Percentiles rank a stretch among this genome's conserved stretches.
Conservation (phyloP, 2,113 vertebrate genomes). For the Serilophus lunatus region DNA sequence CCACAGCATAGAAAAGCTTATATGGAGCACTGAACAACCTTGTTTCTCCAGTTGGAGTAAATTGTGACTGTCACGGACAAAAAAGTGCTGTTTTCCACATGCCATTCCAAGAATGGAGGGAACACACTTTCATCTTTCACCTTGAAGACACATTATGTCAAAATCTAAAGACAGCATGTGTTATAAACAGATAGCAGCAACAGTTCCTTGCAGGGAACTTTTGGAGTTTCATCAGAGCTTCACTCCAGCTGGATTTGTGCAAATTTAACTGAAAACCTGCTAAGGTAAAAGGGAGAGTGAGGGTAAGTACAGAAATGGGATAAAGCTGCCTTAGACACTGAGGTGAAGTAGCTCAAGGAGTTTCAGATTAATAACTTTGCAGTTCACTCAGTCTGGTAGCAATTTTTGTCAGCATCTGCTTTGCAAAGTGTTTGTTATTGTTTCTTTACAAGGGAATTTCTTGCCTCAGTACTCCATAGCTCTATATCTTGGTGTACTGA, state of each 20-base stretch:
- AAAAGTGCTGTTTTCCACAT: not conserved
- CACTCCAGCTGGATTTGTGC: not conserved
- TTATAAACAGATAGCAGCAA: not conserved
- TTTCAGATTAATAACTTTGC: not conserved
- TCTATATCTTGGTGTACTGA: not conserved
- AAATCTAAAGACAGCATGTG: not conserved
- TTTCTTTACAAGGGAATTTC: not conserved
- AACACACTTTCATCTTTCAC: not conserved
- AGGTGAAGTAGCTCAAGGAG: not conserved
- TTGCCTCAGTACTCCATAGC: not conserved
- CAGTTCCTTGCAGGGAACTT: not conserved
- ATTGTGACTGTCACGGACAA: not conserved
- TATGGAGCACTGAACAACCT: conserved; percentile 6
- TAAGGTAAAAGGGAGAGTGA: not conserved
- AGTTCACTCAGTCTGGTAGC: not conserved
- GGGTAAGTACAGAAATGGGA: not conserved
- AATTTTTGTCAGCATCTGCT: not conserved
- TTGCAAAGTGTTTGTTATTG: not conserved
- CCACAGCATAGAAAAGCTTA: conserved; percentile 27
- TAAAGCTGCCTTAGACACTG: accelerated
- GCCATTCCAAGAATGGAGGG: not conserved
- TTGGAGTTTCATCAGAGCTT: conserved; percentile 1
- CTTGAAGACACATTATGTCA: not conserved
- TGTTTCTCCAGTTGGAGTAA: conserved; percentile 15
- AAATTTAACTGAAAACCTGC: not conserved